Evolutionary conservation across 2,113 vertebrate species (phyloP), one percentile per base, ranked within the genome.

Genomic region (Vicugna pacos): DNA sequence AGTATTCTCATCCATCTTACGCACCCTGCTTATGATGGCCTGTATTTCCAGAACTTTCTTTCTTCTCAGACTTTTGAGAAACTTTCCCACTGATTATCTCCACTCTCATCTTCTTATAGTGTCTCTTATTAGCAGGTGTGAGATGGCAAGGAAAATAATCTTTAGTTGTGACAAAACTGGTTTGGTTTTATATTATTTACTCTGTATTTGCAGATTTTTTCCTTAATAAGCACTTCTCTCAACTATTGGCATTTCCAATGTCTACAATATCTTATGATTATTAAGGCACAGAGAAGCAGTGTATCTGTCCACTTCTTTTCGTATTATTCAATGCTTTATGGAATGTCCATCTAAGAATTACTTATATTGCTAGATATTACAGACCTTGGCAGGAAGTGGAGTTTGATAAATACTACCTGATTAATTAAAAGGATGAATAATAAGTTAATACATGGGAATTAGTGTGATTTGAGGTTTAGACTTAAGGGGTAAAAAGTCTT

Each of bases 341-440:
- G 32, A 89, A 17, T 79, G 58, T 79, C 19, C 62, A 28, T n/a
- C 3, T 38, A 95, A 90, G 22, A 64, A 65, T 95, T 76, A 56
- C 42, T 94, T 97, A 87, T 80, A 56, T 72, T 87, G 9, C 6
- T 32, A 80, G n/a, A 60, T 80, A 87, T 72, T 89, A 90, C 3
- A 70, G 67, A 91, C 54, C 10, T 83, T 92, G 82, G 30, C 46
- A 70, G 32, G 9, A 19, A 89, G 69, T 30, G 2, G 48, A 72
- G 2, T 72, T 38, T 67, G 15, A 50, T 67, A 24, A 79, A 95
- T 94, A 92, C 52, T 95, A 73, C 6, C 62, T 83, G 30, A 90
- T 87, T 94, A 92, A 54, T 87, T 89, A 80, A 80, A 46, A 95
- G 17, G 6, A 28, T 58, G 52, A 90, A 10, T 84, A 84, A 92